Conservation (phyloP, 2,888 invertebrate species). For the Ochropacha duplaris region DNA sequence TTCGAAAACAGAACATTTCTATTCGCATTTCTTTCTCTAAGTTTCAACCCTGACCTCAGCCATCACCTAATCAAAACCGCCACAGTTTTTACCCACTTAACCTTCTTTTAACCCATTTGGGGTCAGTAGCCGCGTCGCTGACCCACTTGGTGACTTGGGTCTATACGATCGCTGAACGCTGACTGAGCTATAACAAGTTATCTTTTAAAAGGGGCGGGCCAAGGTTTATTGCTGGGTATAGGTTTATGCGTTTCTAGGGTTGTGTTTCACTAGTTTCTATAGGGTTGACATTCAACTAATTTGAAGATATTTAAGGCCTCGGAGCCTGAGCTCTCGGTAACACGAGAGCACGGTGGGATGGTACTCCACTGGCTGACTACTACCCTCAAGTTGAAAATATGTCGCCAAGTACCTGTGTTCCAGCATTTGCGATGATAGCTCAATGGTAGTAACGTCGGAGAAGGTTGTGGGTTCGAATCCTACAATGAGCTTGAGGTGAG, state of each 20-base stretch:
- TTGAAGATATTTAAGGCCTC: no score
- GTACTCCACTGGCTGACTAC: no score
- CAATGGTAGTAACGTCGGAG: no score
- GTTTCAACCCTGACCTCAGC: not conserved
- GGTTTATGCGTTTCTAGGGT: not conserved
- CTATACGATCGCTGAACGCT: not conserved
- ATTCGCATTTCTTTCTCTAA: not conserved
- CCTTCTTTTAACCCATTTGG: not conserved
- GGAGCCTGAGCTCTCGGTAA: no score
- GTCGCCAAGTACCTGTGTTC: no score
- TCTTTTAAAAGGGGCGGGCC: not conserved
- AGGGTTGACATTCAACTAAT: no score
- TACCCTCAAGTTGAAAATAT: no score
- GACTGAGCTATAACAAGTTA: not conserved
- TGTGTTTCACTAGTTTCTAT: not conserved
- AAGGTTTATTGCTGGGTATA: not conserved
- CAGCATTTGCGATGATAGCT: no score
- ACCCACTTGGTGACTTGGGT: not conserved
- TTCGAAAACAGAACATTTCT: not conserved
- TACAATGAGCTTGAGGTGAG: no score
- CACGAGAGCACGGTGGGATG: no score
- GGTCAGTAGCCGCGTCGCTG: not conserved
- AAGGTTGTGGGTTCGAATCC: no score
- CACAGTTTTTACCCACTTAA: not conserved
- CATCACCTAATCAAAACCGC: not conserved